Evolutionary conservation across 2,113 vertebrate species (phyloP).

Genomic region (Dinomys branickii): DNA sequence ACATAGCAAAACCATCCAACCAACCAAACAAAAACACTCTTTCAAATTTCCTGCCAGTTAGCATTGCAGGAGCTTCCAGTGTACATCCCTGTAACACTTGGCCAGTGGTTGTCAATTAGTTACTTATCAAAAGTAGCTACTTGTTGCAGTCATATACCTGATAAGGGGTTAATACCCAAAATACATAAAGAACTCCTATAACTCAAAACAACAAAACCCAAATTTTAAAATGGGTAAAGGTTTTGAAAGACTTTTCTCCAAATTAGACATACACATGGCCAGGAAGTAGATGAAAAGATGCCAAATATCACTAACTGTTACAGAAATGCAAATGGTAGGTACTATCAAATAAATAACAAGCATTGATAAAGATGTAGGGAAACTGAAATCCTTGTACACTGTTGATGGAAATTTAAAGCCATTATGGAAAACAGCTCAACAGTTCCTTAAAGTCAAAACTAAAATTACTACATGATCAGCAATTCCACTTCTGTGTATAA

Average conservation of each 20-base stretch:
- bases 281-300: neutral
- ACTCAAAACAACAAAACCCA: neutral
- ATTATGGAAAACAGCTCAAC: neutral
- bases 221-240: conserved; percentile 12
- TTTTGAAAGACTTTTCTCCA: conserved; percentile 9
- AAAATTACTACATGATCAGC: neutral
- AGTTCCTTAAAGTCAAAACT: neutral
- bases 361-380: neutral
- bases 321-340: neutral
- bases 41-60: neutral
- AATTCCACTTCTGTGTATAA: neutral
- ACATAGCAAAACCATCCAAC: neutral
- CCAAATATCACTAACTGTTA: neutral
- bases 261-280: neutral
- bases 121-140: neutral
- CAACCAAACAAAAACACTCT: neutral
- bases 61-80: neutral
- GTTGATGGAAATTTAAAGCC: neutral
- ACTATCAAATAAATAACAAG: neutral
- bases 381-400: neutral
- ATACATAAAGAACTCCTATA: neutral
- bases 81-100: neutral
- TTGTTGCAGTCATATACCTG: neutral
- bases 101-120: neutral
- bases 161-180: neutral